These are phyloP conservation scores for Ataeniobius toweri DNA, from an alignment of 2,797 vertebrate genomes.

Conservation along the genomic window DNA sequence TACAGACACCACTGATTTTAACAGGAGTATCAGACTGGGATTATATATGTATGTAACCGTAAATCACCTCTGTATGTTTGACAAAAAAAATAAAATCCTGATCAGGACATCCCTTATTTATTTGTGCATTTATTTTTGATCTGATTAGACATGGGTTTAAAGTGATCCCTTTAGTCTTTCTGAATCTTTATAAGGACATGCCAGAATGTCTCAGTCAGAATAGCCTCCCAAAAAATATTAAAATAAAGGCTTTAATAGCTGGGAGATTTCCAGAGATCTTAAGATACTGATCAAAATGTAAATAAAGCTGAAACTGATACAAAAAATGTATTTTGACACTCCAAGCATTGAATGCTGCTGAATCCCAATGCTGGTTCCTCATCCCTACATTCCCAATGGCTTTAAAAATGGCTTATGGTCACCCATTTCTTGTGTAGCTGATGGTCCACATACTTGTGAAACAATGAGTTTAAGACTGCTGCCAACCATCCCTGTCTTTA, in stretches of 20 bases:
- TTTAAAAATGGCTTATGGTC: conserved; percentile 61
- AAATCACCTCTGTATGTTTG: background rate
- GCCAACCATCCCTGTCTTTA: conserved; percentile 18
- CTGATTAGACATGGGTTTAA: conserved; percentile 37
- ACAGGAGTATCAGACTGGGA: background rate
- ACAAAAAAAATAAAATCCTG: too few species aligned
- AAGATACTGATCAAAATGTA: background rate
- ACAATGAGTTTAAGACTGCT: conserved; percentile 35
- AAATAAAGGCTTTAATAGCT: conserved; percentile 23
- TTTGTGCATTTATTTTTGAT: conserved; percentile 4
- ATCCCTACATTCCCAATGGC: conserved; percentile 42
- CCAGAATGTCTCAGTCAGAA: conserved; percentile 51
- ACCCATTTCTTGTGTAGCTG: conserved; percentile 29
- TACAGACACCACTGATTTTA: background rate
- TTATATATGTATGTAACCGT: background rate
- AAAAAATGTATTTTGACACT: conserved; percentile 38
- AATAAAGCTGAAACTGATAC: conserved; percentile 18
- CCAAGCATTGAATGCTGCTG: conserved; percentile 23
- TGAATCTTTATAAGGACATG: conserved; percentile 16
- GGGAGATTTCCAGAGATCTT: background rate
- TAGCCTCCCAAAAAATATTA: background rate
- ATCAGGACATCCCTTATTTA: background rate
- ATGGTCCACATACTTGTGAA: conserved; percentile 41
- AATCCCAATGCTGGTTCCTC: conserved; percentile 19
- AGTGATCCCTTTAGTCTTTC: conserved; percentile 36